Evolutionary conservation across 2,797 vertebrate genomes (phyloP).

Genomic region (Acestrorhynchus altus): DNA sequence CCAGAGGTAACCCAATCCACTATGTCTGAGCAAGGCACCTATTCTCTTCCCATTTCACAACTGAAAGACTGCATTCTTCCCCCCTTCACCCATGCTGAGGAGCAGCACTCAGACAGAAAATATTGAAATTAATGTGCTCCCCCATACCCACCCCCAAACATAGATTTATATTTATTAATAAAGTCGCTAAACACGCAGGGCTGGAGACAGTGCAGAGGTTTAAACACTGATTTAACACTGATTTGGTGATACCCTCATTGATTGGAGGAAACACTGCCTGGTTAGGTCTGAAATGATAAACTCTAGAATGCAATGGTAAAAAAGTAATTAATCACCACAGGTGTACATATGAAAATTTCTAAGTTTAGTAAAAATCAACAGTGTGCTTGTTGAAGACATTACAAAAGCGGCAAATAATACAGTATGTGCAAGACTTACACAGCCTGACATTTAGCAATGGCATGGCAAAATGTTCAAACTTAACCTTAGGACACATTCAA

Average conservation of each 20-base stretch:
- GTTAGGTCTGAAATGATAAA: too few relatives aligned
- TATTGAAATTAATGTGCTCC: constrained; percentile 43
- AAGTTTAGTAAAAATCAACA: not conserved
- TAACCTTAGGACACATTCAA: too few relatives aligned
- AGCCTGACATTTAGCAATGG: too few relatives aligned
- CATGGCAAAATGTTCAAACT: too few relatives aligned
- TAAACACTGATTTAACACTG: not conserved
- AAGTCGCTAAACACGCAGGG: constrained; percentile 45
- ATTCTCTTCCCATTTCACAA: constrained; percentile 88
- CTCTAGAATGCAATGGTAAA: not conserved
- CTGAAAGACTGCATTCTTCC: constrained; percentile 80
- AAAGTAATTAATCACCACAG: not conserved
- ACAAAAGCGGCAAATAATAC: too few relatives aligned
- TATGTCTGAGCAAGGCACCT: constrained; percentile 88
- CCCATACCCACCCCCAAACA: constrained; percentile 6
- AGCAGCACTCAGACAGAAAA: constrained; percentile 49
- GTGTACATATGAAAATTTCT: not conserved
- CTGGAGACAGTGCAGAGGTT: not conserved
- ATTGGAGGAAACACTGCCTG: not conserved
- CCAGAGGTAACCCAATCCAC: constrained; percentile 81
- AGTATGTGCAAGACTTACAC: too few relatives aligned
- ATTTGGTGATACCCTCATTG: not conserved
- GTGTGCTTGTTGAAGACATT: not conserved
- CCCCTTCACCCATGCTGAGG: constrained; percentile 47
- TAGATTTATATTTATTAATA: constrained; percentile 54